Percentiles rank a stretch among this genome's conserved stretches.
These are phyloP conservation scores for Pantherophis alleghaniensis DNA, from an alignment of 2,797 vertebrate genomes.

Conservation along the genomic window DNA sequence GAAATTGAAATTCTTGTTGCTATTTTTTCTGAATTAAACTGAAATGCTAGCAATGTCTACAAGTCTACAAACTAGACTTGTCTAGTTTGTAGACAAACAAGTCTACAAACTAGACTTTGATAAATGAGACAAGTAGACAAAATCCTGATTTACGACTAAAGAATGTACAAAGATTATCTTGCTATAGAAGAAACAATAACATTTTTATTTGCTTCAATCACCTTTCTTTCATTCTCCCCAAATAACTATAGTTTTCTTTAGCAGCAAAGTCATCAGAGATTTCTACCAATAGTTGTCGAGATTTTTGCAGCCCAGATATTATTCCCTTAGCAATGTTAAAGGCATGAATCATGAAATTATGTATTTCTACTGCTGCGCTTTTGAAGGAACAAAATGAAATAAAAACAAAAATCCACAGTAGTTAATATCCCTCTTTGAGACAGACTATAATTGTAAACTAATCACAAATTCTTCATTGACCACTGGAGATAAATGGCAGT, in stretches of 20 bases:
- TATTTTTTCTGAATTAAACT: neutral
- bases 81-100: too few species aligned
- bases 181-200: neutral
- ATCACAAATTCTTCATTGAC: neutral
- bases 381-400: neutral
- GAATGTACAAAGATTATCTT: neutral
- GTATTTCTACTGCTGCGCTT: neutral
- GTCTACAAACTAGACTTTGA: neutral
- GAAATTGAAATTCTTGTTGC: neutral
- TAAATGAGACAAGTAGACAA: neutral
- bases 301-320: neutral
- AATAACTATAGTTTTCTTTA: neutral
- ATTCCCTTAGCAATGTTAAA: neutral
- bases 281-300: neutral
- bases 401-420: neutral
- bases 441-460: neutral
- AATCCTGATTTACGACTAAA: neutral
- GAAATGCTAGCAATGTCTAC: neutral
- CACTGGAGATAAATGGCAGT: neutral
- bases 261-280: neutral
- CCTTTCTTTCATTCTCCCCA: neutral
- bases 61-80: neutral
- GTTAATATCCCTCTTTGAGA: neutral
- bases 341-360: neutral
- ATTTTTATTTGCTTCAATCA: neutral